Evolutionary conservation across 2,797 vertebrate species (phyloP).

Genomic region (Sitta carolinensis): DNA sequence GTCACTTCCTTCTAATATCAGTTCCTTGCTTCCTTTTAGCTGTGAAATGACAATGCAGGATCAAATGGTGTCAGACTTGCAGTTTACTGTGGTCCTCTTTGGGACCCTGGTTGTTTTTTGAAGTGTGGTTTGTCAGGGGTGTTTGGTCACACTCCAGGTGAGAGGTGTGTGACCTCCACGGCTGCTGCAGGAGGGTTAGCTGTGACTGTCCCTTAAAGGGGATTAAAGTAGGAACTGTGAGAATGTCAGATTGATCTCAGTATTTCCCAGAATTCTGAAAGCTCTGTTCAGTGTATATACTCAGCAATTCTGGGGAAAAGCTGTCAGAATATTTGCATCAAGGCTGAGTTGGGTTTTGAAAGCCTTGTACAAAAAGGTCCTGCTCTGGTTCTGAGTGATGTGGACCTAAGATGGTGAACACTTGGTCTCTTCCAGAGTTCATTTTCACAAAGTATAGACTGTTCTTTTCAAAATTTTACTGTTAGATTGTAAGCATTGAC

Average conservation of each 20-base stretch:
- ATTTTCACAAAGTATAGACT: not conserved
- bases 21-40: not conserved
- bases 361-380: not conserved
- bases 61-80: not conserved
- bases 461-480: not conserved
- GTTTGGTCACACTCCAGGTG: not conserved
- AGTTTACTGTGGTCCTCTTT: not conserved
- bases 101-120: not conserved
- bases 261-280: not conserved
- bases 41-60: rapidly evolving
- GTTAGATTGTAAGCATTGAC: not conserved
- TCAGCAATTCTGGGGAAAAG: not conserved
- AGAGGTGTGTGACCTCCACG: not conserved
- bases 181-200: not conserved
- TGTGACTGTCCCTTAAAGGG: not conserved
- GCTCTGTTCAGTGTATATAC: not conserved
- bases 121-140: not conserved
- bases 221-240: not conserved
- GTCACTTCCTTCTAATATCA: not conserved
- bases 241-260: not conserved
- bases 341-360: not conserved
- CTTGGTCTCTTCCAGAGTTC: not conserved
- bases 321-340: not conserved
- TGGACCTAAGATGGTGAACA: not conserved
- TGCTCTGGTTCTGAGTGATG: rapidly evolving